A percentile compares a stretch with the other conserved stretches of the same genome.
Evolutionary conservation across 2,797 vertebrate species (phyloP).

Genomic region (Craterocephalus amniculus): DNA sequence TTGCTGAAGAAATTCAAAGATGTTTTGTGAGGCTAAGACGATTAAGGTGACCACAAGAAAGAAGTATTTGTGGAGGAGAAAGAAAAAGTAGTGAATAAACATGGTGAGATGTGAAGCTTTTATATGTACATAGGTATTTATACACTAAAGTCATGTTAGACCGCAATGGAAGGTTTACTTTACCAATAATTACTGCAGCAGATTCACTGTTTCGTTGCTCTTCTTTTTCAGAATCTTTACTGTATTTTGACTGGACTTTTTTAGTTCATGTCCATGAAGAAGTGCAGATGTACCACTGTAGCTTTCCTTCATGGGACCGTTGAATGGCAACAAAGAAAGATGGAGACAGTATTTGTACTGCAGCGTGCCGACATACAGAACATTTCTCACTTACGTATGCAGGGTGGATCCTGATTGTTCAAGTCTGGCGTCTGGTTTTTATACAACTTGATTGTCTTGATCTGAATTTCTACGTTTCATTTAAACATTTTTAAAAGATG

Average conservation of each 20-base stretch:
- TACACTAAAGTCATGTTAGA: slow-evolving; percentile 16
- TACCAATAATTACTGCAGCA: slow-evolving; percentile 33
- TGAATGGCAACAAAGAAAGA: slow-evolving; percentile 21
- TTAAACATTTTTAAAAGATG: slow-evolving; percentile 19
- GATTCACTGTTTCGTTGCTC: slow-evolving; percentile 33
- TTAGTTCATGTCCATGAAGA: slow-evolving; percentile 11
- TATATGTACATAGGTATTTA: slow-evolving; percentile 56
- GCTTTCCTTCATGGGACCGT: slow-evolving; percentile 12
- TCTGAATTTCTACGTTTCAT: slow-evolving; percentile 42
- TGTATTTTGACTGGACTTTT: slow-evolving; percentile 37
- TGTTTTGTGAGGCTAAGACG: slow-evolving; percentile 1
- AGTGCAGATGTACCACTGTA: slow-evolving; percentile 18
- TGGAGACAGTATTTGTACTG: slow-evolving; percentile 6
- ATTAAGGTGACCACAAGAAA: slow-evolving; percentile 1
- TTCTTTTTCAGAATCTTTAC: slow-evolving; percentile 24
- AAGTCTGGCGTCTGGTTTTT: slow-evolving; percentile 24
- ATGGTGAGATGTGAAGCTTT: slow-evolving; percentile 23
- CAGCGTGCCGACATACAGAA: slow-evolving; percentile 2
- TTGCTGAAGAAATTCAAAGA: background rate
- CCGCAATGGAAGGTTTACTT: slow-evolving; percentile 37
- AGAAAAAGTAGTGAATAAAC: slow-evolving; percentile 10
- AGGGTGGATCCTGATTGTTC: slow-evolving; percentile 8
- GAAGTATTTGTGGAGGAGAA: slow-evolving; percentile 1
- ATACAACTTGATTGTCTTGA: slow-evolving; percentile 41
- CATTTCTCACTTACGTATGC: slow-evolving; percentile 33